Evolutionary conservation across 1,140 invertebrate species (phyloP), one percentile per base, ranked within the genome.

Genomic region (Popillia japonica): DNA sequence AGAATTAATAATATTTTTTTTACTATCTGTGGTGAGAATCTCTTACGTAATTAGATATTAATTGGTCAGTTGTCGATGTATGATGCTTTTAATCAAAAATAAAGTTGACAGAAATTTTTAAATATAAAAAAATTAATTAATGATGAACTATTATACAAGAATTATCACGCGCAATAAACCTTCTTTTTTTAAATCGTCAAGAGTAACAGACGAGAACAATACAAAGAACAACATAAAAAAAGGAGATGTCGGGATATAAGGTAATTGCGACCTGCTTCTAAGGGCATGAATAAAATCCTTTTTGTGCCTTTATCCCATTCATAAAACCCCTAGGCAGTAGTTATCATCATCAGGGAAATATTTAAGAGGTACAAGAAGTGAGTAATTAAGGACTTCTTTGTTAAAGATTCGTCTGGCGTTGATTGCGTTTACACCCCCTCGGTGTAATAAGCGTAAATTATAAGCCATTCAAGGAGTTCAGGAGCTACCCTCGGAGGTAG

Each of bases 361-460:
- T 55, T 14, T 55, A 55, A 17, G 11, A 14, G 48, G 48, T 55
- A 17, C 17, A 55, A 17, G 48, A 17, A 17, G n/a, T 55, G 48
- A 17, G 48, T 55, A 55, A 55, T 55, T 55, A 55, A 55, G 48
- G 48, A 55, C 9, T 55, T 14, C 48, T 55, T 55, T 55, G 48
- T 55, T 55, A 17, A 55, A 55, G 17, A 55, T 55, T 55, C 48
- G 48, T 55, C 48, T 55, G 48, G 48, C 14, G 48, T 17, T 55
- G 48, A 55, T 55, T 55, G 14, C 48, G 48, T 55, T 34, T 55
- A 55, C 48, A 55, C 48, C 14, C 48, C 48, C 17, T 55, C 48
- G 14, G 48, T 17, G 48, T 17, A 55, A 17, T 55, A 55, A 55
- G 17, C n/a, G 48, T 55, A 55, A 55, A 17, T 55, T 17, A 17